phyloP scores from a whole-genome alignment of 2,113 vertebrate genomes.

The Macquaria ambigua region DNA sequence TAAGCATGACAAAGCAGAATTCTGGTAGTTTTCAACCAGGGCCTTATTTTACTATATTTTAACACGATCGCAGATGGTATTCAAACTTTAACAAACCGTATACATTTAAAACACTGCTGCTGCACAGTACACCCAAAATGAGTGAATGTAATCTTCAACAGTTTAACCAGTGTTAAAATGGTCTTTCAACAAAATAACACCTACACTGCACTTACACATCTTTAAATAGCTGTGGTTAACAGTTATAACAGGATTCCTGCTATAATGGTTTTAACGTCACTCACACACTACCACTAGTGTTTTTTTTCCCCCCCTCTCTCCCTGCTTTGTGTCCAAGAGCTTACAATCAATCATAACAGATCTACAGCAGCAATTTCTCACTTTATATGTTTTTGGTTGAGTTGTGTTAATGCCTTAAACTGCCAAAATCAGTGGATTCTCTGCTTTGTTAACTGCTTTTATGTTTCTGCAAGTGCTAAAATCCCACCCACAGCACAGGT shows the following conservation, averaged over 20 bases:
- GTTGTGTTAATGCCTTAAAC: background rate
- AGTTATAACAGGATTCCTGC: constrained; percentile 10
- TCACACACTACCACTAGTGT: background rate
- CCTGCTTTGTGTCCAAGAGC: background rate
- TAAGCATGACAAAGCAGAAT: background rate
- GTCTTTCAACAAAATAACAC: constrained; percentile 45
- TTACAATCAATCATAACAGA: background rate
- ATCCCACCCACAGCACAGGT: background rate
- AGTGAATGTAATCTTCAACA: constrained; percentile 21
- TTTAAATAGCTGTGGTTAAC: constrained; percentile 47
- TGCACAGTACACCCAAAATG: constrained; percentile 28
- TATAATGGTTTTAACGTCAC: constrained; percentile 7
- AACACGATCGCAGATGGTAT: background rate
- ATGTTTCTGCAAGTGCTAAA: background rate
- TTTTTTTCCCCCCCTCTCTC: background rate
- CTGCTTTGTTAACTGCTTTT: background rate
- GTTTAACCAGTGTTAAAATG: constrained; percentile 22
- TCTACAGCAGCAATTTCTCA: background rate
- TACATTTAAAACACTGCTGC: constrained; percentile 12
- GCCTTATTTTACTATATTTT: background rate
- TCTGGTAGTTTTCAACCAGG: background rate
- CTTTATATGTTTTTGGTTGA: background rate
- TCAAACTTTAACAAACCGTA: background rate
- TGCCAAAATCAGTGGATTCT: background rate
- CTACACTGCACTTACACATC: constrained; percentile 46